These are phyloP conservation scores for Chrysogorgia sp. DNA, from an alignment of 92 coral and sea anemone species.

Conservation along the genomic window DNA sequence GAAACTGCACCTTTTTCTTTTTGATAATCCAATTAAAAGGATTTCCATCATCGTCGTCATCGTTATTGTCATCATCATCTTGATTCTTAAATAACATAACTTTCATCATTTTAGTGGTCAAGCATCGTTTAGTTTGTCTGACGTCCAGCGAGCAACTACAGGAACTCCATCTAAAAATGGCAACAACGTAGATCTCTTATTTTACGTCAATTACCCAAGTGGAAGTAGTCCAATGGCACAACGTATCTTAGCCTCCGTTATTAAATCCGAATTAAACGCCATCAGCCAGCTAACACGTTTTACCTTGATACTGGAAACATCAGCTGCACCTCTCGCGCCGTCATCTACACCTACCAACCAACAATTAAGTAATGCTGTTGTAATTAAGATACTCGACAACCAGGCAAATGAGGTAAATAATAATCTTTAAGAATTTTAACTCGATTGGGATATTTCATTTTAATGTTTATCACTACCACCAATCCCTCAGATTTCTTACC, in stretches of 20 bases:
- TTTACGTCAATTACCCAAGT: constrained; percentile 40
- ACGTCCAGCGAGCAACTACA: constrained; percentile 17
- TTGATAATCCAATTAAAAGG: neutral
- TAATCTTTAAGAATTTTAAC: neutral
- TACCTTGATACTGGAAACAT: constrained; percentile 22
- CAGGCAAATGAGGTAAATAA: constrained; percentile 17
- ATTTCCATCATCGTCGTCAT: too few relatives aligned
- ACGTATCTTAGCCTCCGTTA: constrained; percentile 10
- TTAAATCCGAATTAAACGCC: constrained; percentile 6
- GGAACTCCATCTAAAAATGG: constrained; percentile 17
- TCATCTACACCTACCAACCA: constrained; percentile 19
- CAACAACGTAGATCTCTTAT: constrained; percentile 4
- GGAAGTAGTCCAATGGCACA: constrained; percentile 6
- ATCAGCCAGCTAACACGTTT: constrained; percentile 3
- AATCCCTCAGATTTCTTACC: too few relatives aligned
- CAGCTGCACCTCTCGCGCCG: neutral
- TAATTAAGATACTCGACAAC: constrained; percentile 37
- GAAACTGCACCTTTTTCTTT: too few relatives aligned
- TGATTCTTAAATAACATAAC: too few relatives aligned
- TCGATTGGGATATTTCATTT: neutral
- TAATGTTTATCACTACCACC: too few relatives aligned
- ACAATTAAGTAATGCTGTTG: constrained; percentile 66
- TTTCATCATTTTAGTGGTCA: neutral
- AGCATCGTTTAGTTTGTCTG: neutral
- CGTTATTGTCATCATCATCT: too few relatives aligned